Conservation (phyloP, 1,140 invertebrate genomes). For the Pogonognathellus flavescens region DNA sequence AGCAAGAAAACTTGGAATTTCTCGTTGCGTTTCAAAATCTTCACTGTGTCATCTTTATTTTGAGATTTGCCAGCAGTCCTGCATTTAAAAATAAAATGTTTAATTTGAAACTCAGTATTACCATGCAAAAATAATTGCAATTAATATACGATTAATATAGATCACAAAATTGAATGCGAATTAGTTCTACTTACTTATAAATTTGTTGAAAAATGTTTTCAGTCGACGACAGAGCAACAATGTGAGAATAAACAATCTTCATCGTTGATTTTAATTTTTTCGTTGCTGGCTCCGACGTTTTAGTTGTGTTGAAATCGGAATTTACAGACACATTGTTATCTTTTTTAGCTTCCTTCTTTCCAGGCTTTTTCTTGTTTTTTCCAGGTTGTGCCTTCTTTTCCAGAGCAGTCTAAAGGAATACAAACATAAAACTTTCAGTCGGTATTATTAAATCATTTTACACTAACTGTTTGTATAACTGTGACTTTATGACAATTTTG, state of each 20-base stretch:
- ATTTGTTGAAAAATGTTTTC: constrained; percentile 44
- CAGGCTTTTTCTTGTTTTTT: constrained; percentile 19
- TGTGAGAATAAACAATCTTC: constrained; percentile 31
- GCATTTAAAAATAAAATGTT: background rate
- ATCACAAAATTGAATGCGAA: background rate
- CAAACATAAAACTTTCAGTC: too few species aligned
- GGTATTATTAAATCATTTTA: too few species aligned
- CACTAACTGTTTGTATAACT: too few species aligned
- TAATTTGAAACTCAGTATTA: too few species aligned
- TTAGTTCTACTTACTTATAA: constrained; percentile 53
- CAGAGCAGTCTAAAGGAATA: background rate
- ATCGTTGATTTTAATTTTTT: constrained; percentile 22
- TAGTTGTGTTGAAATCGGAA: background rate
- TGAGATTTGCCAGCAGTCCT: background rate
- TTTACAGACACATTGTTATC: background rate
- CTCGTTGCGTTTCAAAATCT: background rate
- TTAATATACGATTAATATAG: background rate
- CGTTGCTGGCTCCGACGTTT: background rate
- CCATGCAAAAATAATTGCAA: background rate
- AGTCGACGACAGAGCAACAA: constrained; percentile 56
- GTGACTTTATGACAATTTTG: too few species aligned
- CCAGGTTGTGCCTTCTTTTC: background rate
- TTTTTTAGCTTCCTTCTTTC: constrained; percentile 38
- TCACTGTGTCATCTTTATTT: background rate
- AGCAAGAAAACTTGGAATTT: constrained; percentile 59